Evolutionary conservation across 2,113 vertebrate genomes (phyloP), one percentile per base, ranked within the genome.

Genomic region (Xenopus laevis): DNA sequence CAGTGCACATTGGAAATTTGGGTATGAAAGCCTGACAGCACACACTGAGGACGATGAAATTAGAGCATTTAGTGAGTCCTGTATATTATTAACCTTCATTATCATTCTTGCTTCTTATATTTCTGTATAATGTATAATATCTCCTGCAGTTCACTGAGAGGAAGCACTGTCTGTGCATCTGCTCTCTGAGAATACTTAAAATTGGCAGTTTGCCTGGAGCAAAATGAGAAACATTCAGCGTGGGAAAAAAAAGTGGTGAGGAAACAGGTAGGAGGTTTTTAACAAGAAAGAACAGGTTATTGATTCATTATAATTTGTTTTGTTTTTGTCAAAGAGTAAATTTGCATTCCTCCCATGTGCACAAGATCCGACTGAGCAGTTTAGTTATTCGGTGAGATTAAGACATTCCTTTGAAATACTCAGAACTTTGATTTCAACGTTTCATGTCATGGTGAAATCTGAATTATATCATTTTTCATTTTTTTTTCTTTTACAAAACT

Each of bases 221-320:
- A 77, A 77, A 77, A 77, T 77, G 66, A 77, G 8, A 77, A 77
- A 76, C 66, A 76, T 76, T 76, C 73, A 77, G 74, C 74, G 74
- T 77, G 74, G 74, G 74, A 77, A 77, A 75, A 47, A 72, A 68
- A 70, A 70, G 67, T 21, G 47, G 63, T 76, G 59, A 57, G 18
- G 66, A 52, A 63, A 76, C 64, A 77, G 74, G 74, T 70, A 70
- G 66, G 74, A 77, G 67, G 67, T 46, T 71, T 27, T 70, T 63
- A 69, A 57, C 74, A 77, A 77, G 74, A 77, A 70, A 64, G 74
- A 77, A 77, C 74, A 77, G 74, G 74, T 77, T 70, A 77, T 77
- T 70, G 8, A 74, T 68, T 63, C 67, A 77, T 70, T 70, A 64
- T 55, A 68, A 70, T 59, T 55, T 55, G 7, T 55, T 55, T 55